These are phyloP conservation scores for Pachyseris speciosa DNA, from an alignment of 64 coral and sea anemone species.

Conservation along the genomic window DNA sequence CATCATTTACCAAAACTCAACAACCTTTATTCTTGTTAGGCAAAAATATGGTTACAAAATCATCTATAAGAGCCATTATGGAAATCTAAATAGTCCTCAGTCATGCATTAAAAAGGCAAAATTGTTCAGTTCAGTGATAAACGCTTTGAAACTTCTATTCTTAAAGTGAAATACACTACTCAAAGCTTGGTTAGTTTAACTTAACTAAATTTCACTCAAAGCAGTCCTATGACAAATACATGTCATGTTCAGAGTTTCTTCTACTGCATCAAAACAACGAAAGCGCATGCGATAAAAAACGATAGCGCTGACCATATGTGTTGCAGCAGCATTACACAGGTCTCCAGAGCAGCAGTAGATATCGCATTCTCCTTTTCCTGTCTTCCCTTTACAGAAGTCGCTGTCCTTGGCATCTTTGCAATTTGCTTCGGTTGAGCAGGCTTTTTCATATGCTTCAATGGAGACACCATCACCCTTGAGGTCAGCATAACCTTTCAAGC, in stretches of 20 bases:
- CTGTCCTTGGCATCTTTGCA: not conserved
- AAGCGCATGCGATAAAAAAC: not conserved
- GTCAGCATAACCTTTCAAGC: not conserved
- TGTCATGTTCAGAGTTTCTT: conserved; percentile 66
- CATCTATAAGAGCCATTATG: no score
- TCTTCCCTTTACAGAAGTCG: not conserved
- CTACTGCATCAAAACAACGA: not conserved
- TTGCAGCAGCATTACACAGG: conserved; percentile 20
- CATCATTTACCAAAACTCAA: no score
- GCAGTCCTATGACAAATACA: no score
- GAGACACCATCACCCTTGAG: not conserved
- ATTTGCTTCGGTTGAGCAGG: not conserved
- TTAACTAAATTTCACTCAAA: no score
- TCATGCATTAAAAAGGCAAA: no score
- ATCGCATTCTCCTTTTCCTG: not conserved
- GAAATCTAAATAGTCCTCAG: no score
- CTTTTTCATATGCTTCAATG: not conserved
- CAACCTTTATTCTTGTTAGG: no score
- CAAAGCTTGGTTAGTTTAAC: no score
- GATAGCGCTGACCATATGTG: not conserved
- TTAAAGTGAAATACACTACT: no score
- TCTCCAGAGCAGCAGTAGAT: conserved; percentile 15
- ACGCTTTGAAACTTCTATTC: no score
- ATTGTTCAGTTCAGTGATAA: no score
- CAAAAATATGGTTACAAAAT: no score